Percentiles rank a stretch among this genome's conserved stretches.
Conservation (phyloP, 2,113 vertebrate genomes). For the Bostrychus sinensis region DNA sequence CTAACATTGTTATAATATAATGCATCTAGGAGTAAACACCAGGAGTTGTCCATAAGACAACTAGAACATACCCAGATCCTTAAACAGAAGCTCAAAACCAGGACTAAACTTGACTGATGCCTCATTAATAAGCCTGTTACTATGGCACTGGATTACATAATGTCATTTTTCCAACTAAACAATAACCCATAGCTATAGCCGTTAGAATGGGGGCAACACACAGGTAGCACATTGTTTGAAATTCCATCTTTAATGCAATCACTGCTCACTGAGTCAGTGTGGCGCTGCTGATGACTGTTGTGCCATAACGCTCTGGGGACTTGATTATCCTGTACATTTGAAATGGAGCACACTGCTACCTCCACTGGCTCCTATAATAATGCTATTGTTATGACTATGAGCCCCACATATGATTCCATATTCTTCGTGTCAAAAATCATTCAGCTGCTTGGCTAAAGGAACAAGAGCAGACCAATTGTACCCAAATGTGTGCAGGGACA, state of each 20-base stretch:
- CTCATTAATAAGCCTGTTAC: no score
- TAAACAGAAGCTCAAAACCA: no score
- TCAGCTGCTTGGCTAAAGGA: not conserved
- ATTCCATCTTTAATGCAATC: constrained; percentile 56
- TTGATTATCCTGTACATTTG: constrained; percentile 46
- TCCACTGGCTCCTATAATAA: constrained; percentile 30
- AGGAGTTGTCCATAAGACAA: no score
- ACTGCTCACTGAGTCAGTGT: constrained; percentile 27
- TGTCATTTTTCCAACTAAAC: no score
- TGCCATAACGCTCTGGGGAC: constrained; percentile 40
- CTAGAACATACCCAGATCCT: no score
- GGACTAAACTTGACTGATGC: no score
- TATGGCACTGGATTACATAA: no score
- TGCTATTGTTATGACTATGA: constrained; percentile 22
- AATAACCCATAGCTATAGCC: no score
- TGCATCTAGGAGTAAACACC: no score
- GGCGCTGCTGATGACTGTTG: constrained; percentile 45
- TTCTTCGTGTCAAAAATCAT: not conserved
- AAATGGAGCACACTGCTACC: constrained; percentile 23
- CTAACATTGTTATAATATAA: no score
- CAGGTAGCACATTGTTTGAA: constrained; percentile 15
- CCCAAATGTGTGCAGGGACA: constrained; percentile 31
- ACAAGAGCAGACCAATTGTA: constrained; percentile 1
- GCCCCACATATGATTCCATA: not conserved
- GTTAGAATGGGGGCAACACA: not conserved